Percentiles rank a stretch among this genome's conserved stretches.
phyloP scores from a whole-genome alignment of 2,888 invertebrate genomes.

The Parnassius glacialis region DNA sequence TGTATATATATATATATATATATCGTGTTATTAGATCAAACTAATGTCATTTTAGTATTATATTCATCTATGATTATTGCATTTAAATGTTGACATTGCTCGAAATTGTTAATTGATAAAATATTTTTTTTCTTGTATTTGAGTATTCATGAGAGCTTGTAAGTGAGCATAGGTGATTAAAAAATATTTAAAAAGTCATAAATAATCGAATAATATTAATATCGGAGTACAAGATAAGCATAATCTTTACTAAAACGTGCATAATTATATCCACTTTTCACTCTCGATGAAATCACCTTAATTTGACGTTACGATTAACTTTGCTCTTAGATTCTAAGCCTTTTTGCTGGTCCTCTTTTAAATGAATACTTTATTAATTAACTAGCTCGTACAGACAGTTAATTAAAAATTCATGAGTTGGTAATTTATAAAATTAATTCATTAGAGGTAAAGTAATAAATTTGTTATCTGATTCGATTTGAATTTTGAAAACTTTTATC shows the following conservation, averaged over 20 bases:
- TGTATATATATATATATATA: too few species aligned
- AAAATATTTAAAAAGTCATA: too few species aligned
- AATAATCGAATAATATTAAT: too few species aligned
- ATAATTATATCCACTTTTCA: constrained; percentile 47
- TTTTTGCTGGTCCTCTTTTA: constrained; percentile 56
- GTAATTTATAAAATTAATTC: constrained; percentile 46
- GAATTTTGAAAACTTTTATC: not conserved
- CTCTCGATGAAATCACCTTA: constrained; percentile 54
- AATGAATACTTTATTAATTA: constrained; percentile 72
- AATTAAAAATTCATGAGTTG: constrained; percentile 45
- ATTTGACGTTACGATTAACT: constrained; percentile 53
- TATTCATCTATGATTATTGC: too few species aligned
- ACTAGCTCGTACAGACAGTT: constrained; percentile 44
- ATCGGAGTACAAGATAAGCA: not conserved
- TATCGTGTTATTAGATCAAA: too few species aligned
- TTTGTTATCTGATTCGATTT: constrained; percentile 36
- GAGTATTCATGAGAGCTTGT: too few species aligned
- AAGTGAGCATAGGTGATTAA: too few species aligned
- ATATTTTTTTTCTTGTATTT: too few species aligned
- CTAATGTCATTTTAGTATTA: too few species aligned
- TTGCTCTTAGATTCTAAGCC: constrained; percentile 50
- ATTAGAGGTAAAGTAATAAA: constrained; percentile 34
- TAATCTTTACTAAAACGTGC: constrained; percentile 42
- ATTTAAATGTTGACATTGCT: too few species aligned
- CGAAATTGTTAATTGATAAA: too few species aligned